These are phyloP conservation scores for Rosalia funebris DNA, from an alignment of 2,888 invertebrate genomes.

Conservation along the genomic window DNA sequence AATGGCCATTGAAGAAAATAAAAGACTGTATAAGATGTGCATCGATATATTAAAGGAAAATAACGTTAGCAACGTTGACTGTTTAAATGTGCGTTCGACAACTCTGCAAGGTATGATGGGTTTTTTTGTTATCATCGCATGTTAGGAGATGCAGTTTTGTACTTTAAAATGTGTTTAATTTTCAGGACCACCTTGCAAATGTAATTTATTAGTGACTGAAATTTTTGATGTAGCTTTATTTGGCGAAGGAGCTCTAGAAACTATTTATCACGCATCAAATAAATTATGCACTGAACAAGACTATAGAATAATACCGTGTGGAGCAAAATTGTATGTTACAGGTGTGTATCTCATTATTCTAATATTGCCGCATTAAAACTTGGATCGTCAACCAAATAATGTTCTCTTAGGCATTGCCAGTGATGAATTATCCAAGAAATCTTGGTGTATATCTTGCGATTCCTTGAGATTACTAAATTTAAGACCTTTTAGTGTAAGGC, in stretches of 20 bases:
- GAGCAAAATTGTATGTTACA: slow-evolving; percentile 72
- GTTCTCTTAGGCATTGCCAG: slow-evolving; percentile 33
- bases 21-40: slow-evolving; percentile 72
- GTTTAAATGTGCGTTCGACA: slow-evolving; percentile 72
- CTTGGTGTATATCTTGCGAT: slow-evolving; percentile 27
- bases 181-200: slow-evolving; percentile 30
- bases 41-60: slow-evolving; percentile 68
- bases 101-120: slow-evolving; percentile 59
- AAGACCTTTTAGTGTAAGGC: slow-evolving; percentile 56
- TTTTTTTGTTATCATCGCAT: no score
- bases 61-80: slow-evolving; percentile 61
- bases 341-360: slow-evolving; percentile 67
- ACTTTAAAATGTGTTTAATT: not conserved
- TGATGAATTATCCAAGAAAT: slow-evolving; percentile 27
- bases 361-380: slow-evolving; percentile 1
- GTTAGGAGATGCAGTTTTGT: no score
- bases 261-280: slow-evolving; percentile 76
- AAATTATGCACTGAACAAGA: slow-evolving; percentile 65
- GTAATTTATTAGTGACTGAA: slow-evolving; percentile 77
- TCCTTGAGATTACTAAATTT: slow-evolving; percentile 50
- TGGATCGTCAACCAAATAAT: not conserved
- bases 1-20: slow-evolving; percentile 75
- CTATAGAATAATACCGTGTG: slow-evolving; percentile 70
- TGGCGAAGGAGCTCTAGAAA: slow-evolving; percentile 77
- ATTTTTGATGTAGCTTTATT: slow-evolving; percentile 83